Evolutionary conservation across 2,888 invertebrate species (phyloP), one percentile per base, ranked within the genome.

Genomic region (Tortricodes alternella): DNA sequence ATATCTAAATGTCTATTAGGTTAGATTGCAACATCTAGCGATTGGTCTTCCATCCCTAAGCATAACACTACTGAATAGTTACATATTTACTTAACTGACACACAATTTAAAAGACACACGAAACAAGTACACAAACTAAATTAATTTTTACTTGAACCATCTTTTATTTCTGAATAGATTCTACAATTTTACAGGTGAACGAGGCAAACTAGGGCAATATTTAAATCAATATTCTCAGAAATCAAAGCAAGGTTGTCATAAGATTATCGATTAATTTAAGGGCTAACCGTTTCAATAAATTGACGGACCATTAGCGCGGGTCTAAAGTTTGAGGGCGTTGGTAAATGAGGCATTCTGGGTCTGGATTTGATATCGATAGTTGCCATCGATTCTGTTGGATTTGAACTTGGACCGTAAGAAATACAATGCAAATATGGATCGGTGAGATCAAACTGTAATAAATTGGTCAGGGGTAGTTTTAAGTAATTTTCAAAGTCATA

Each of bases 261-360:
- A 16, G 16, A n/a, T 7, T 27, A n/a, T 9, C 5, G 2, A 19
- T 19, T 11, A 21, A 21, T 46, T 46, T 21, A 21, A 46, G 29
- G 15, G 46, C 3, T 9, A 7, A 7, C 41, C 27, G 32, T 29
- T 56, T 43, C 46, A 50, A 56, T 58, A 60, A 51, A 53, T 62
- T 34, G 62, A 48, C 29, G 55, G 41, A 9, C 50, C 53, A 53
- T 60, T 58, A 57, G 43, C 29, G 21, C 41, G 27, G 19, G 11
- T 7, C n/a, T n/a, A n/a, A 57, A 46, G 46, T 52, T 53, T 13
- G 34, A 7, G 46, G 52, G 52, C 57, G 55, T 39, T 50, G 41
- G 52, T 53, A 62, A 64, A 64, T 64, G 64, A 62, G 44, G 60
- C 64, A 58, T 61, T 46, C 51, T 38, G 59, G 58, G 58, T 63